Percentiles rank a stretch among this genome's conserved stretches.
Conservation (phyloP, 2,888 invertebrate genomes). For the Rhamphomyia laevipes region DNA sequence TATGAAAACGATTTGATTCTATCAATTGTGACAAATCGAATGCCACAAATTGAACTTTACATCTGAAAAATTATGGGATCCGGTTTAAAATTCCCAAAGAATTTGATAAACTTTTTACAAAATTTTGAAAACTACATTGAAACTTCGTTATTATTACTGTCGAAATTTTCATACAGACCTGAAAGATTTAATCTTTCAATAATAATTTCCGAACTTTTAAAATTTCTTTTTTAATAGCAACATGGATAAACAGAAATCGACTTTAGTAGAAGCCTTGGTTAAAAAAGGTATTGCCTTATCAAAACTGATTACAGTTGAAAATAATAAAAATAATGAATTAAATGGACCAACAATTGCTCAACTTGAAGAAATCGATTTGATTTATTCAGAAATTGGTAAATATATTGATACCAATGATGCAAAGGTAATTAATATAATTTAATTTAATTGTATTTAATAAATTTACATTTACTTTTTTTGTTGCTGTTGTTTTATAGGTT, state of each 20-base stretch:
- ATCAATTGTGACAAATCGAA: no score
- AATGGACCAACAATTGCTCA: conserved; percentile 30
- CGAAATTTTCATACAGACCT: no score
- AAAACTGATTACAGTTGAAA: conserved; percentile 42
- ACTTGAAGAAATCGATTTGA: conserved; percentile 47
- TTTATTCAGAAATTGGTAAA: conserved; percentile 61
- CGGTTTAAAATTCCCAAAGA: no score
- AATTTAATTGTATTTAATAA: conserved; percentile 11
- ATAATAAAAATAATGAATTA: conserved; percentile 21
- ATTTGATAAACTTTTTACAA: no score
- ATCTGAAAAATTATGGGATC: no score
- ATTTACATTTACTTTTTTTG: conserved; percentile 1
- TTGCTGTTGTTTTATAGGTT: conserved; percentile 38
- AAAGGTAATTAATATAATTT: conserved; percentile 44
- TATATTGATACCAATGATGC: conserved; percentile 67
- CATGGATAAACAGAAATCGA: conserved; percentile 75
- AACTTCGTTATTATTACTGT: no score
- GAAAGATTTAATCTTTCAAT: no score
- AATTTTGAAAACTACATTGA: no score
- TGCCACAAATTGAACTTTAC: no score
- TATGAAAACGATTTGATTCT: no score
- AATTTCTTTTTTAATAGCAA: conserved; percentile 40
- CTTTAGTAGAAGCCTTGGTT: conserved; percentile 67
- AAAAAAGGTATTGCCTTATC: conserved; percentile 63
- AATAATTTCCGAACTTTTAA: no score